phyloP scores from a whole-genome alignment of 1,140 invertebrate genomes.

The Zaprionus inermis region DNA sequence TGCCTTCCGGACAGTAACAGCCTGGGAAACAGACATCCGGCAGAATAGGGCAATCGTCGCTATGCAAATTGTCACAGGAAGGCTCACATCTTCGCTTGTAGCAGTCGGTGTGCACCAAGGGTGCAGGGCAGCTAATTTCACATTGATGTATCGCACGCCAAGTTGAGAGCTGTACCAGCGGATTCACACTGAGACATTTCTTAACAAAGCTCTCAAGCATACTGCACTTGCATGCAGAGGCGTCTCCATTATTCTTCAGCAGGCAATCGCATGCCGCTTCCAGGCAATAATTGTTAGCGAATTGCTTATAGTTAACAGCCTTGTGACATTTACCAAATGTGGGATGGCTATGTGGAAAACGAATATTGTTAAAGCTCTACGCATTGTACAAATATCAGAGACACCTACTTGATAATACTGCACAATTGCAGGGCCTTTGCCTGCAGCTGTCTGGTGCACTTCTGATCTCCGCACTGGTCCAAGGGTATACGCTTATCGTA shows the following conservation, averaged over 20 bases:
- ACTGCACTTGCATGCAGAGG: constrained; percentile 88
- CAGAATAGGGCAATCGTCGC: constrained; percentile 87
- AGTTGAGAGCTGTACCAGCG: constrained; percentile 86
- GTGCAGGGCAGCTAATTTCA: constrained; percentile 88
- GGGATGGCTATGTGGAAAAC: constrained; percentile 79
- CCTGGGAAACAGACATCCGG: constrained; percentile 90
- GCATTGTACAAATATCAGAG: not conserved
- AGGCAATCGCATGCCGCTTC: constrained; percentile 90
- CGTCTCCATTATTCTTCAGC: constrained; percentile 78
- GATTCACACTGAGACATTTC: constrained; percentile 88
- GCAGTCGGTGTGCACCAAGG: constrained; percentile 92
- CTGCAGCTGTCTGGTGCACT: constrained; percentile 86
- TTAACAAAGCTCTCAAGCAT: constrained; percentile 89
- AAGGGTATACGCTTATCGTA: constrained; percentile 85
- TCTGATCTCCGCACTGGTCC: constrained; percentile 86
- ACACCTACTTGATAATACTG: constrained; percentile 85
- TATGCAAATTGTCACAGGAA: constrained; percentile 87
- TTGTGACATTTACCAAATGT: constrained; percentile 87
- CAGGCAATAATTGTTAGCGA: constrained; percentile 88
- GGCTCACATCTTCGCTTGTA: constrained; percentile 90
- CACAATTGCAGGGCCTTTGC: constrained; percentile 88
- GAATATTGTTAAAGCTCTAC: not conserved
- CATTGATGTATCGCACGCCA: constrained; percentile 88
- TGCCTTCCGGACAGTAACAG: constrained; percentile 93
- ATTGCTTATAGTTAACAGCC: constrained; percentile 87